Evolutionary conservation across 2,888 invertebrate species (phyloP), one percentile per base, ranked within the genome.

Genomic region (Hemicrepidius hirtus): DNA sequence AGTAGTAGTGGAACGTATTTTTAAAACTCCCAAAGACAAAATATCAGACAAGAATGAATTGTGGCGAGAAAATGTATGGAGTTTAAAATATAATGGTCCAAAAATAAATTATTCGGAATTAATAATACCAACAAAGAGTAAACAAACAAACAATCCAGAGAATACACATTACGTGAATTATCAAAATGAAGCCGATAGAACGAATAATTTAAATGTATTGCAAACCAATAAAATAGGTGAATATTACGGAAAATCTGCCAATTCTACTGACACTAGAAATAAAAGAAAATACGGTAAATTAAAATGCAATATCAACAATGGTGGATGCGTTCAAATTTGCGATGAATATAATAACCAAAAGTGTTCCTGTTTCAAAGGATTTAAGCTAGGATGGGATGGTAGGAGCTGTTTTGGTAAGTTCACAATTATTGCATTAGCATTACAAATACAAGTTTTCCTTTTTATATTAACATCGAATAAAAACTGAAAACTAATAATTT

Each of bases 321-420:
- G 87, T 0, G 87, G 86, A 2, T 89, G 89, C 77, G 85, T 88
- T 28, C 88, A 88, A 64, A 79, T 85, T 49, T 89, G 89, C 77
- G 82, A 83, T 67, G 84, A 86, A 53, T 84, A 81, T 69, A 82
- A 82, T 66, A 80, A 82, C 74, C 81, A 79, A 76, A 85, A 84
- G 76, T 89, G 89, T 76, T 83, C 85, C 18, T 89, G 89, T 78
- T 84, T 86, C 72, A 83, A 85, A 63, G 89, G 89, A 67, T 88
- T 87, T 79, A 81, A 82, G 50, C 75, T 85, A n/a, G 80, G 79
- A 1, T 80, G 82, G 37, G 83, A 87, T 68, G 84, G 84, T 70
- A 81, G 80, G 68, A 81, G 80, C 41, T 88, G 88, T 77, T 77
- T 83, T 67, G 88, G 88, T 88, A 81, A 82, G 80, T 55, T 18